Evolutionary conservation across 1,140 invertebrate genomes (phyloP).

Genomic region (Hypsibius dujardini): DNA sequence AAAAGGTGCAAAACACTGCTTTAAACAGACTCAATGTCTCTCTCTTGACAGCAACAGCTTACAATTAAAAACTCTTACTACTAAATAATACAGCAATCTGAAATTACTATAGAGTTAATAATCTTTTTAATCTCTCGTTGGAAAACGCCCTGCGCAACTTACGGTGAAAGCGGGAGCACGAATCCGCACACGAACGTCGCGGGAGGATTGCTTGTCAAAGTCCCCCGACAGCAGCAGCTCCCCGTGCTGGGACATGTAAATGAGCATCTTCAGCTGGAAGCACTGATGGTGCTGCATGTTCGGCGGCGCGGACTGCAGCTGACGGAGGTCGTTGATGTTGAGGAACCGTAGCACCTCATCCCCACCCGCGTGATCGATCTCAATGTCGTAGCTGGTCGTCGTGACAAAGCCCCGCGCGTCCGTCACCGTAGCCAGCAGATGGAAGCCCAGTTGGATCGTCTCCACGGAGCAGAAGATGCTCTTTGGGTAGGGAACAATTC

Average conservation of each 20-base stretch:
- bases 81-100: too few species aligned
- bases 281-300: background rate
- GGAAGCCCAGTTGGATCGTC: constrained; percentile 13
- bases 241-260: background rate
- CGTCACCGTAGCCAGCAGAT: background rate
- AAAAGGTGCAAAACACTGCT: too few species aligned
- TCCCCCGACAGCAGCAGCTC: background rate
- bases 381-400: background rate
- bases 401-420: background rate
- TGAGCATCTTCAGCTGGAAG: background rate
- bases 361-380: background rate
- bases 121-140: too few species aligned
- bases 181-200: background rate
- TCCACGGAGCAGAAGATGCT: constrained; percentile 16
- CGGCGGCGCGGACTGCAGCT: background rate
- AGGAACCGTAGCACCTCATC: constrained; percentile 11
- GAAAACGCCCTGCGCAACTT: too few species aligned
- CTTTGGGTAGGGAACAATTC: too few species aligned
- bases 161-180: too few species aligned
- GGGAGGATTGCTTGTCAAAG: background rate
- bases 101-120: too few species aligned
- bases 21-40: too few species aligned
- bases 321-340: constrained; percentile 11
- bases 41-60: too few species aligned
- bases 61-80: too few species aligned